A percentile compares a stretch with the other conserved stretches of the same genome.
Conservation (phyloP, 1,140 invertebrate genomes). For the Penaeus indicus region DNA sequence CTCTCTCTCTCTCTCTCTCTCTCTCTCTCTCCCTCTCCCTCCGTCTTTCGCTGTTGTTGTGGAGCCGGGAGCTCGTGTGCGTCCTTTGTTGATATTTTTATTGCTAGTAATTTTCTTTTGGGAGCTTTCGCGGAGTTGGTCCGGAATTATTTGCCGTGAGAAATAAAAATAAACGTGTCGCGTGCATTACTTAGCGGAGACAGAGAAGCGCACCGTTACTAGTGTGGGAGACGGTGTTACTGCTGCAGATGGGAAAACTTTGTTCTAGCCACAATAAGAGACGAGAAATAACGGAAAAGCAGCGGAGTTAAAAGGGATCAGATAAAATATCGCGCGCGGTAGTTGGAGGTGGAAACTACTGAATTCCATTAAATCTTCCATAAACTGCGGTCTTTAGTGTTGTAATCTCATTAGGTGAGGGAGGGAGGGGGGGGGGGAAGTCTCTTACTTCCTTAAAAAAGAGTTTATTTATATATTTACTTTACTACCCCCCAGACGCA, state of each 20-base stretch:
- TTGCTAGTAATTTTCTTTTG: slow-evolving; percentile 49
- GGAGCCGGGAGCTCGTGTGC: background rate
- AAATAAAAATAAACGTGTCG: slow-evolving; percentile 50
- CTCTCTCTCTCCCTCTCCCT: background rate
- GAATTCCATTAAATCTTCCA: slow-evolving; percentile 38
- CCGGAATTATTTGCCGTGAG: slow-evolving; percentile 35
- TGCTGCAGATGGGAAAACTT: slow-evolving; percentile 11
- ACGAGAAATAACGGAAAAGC: background rate
- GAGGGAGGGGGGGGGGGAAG: background rate
- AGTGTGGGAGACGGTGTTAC: no score
- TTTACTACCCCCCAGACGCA: no score
- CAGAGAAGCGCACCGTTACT: background rate
- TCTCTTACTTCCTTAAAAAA: no score
- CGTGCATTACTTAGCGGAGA: slow-evolving; percentile 31
- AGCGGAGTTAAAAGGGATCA: background rate
- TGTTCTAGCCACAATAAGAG: background rate
- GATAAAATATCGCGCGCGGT: slow-evolving; percentile 27
- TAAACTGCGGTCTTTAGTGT: slow-evolving; percentile 26
- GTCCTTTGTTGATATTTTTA: slow-evolving; percentile 39
- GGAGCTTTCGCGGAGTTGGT: slow-evolving; percentile 39
- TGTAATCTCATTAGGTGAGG: slow-evolving; percentile 39
- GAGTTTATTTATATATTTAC: no score
- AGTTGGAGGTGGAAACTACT: slow-evolving; percentile 21
- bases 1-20: background rate
- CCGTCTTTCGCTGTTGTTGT: background rate